Conservation (phyloP, 2,113 vertebrate genomes). For the Drymodes brunneopygia region DNA sequence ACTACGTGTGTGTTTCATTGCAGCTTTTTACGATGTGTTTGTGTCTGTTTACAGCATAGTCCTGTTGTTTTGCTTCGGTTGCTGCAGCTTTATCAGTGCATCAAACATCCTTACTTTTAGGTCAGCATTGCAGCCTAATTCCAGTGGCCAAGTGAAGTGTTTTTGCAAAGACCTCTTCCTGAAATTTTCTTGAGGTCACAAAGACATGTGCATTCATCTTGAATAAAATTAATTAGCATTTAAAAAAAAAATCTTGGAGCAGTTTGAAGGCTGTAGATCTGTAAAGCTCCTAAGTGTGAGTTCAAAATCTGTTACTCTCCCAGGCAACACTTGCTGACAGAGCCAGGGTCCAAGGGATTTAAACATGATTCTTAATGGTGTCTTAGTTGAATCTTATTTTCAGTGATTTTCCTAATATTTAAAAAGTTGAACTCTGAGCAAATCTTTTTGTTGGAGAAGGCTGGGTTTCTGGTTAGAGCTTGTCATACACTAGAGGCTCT, state of each 20-base stretch:
- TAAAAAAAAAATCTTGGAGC: not conserved
- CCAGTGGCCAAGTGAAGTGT: fast-evolving
- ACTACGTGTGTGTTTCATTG: not conserved
- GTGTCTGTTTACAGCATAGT: not conserved
- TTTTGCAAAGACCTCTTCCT: not conserved
- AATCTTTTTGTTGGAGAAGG: not conserved
- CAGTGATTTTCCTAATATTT: not conserved
- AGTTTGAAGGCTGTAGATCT: not conserved
- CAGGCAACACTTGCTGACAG: not conserved
- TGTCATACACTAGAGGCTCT: not conserved
- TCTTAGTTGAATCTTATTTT: not conserved
- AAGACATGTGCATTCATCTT: fast-evolving
- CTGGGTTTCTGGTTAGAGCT: not conserved
- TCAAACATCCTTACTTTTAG: not conserved
- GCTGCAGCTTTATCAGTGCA: not conserved
- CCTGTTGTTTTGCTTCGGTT: not conserved
- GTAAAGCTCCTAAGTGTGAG: not conserved
- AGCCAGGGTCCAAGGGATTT: not conserved
- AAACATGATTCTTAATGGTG: not conserved
- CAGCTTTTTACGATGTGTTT: not conserved
- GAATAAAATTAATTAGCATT: not conserved
- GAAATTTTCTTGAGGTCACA: not conserved
- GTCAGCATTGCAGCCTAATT: not conserved
- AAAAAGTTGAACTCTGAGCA: not conserved
- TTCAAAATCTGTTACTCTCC: not conserved